Conservation (phyloP, 2,888 invertebrate species). For the Acanthoscelides obtectus region DNA sequence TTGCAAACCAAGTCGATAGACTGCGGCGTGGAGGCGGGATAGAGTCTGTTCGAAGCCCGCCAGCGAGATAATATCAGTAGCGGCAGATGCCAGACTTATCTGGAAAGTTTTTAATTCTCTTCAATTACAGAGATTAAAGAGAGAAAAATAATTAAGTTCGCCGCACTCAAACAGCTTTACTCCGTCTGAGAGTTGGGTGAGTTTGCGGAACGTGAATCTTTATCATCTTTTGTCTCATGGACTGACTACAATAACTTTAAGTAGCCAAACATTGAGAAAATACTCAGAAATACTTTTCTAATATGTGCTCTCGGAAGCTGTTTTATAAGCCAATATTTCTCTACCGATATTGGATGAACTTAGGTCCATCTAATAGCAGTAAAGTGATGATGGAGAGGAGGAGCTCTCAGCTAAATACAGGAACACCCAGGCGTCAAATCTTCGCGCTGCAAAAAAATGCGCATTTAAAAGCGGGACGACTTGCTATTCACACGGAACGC, state of each 20-base stretch:
- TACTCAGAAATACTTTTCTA: no score
- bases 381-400: no score
- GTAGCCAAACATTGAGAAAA: no score
- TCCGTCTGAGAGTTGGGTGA: not conserved
- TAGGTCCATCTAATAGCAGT: no score
- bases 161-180: not conserved
- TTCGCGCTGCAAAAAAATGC: no score
- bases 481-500: no score
- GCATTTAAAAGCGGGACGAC: no score
- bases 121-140: not conserved
- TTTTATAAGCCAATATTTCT: no score
- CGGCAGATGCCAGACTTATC: not conserved
- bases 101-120: not conserved
- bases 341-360: no score
- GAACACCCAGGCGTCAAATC: no score
- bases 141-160: not conserved
- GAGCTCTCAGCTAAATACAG: no score
- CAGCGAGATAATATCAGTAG: not conserved
- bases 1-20: not conserved
- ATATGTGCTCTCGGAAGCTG: no score
- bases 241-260: not conserved
- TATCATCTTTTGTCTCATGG: not conserved
- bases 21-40: not conserved
- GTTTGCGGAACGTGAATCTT: not conserved
- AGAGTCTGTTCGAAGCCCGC: not conserved